Percentiles rank a stretch among this genome's conserved stretches.
Conservation (phyloP, 2,888 invertebrate genomes). For the Parelbella ahira region DNA sequence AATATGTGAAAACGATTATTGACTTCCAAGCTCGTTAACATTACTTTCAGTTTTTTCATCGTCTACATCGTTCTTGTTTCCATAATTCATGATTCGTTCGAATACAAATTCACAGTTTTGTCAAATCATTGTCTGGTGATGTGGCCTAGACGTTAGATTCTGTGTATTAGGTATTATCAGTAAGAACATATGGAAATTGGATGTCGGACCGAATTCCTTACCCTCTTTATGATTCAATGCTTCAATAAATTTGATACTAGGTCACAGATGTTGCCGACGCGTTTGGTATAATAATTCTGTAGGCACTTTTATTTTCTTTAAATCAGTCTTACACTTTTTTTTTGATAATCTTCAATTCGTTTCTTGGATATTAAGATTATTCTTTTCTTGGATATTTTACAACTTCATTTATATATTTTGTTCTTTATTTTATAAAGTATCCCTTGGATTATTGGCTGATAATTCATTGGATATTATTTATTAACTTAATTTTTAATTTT, state of each 20-base stretch:
- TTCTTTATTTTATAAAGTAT: conserved; percentile 31
- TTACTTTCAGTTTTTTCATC: conserved; percentile 16
- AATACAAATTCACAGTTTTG: conserved; percentile 26
- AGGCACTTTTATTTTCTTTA: too few species aligned
- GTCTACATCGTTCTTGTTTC: conserved; percentile 12
- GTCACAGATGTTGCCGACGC: conserved; percentile 22
- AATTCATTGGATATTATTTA: conserved; percentile 41
- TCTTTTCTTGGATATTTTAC: too few species aligned
- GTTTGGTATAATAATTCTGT: too few species aligned
- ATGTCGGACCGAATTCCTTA: conserved; percentile 11
- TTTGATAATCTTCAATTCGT: too few species aligned
- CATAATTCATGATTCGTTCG: conserved; percentile 23
- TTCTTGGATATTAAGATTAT: too few species aligned
- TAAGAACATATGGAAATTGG: conserved; percentile 21
- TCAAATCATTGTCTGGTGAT: conserved; percentile 30
- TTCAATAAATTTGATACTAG: conserved; percentile 19
- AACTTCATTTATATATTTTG: too few species aligned
- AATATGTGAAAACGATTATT: not conserved
- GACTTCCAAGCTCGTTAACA: conserved; percentile 13
- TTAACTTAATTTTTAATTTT: conserved; percentile 1
- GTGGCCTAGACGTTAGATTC: conserved; percentile 29
- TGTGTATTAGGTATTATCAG: conserved; percentile 9
- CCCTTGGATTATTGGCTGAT: conserved; percentile 53
- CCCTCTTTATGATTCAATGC: conserved; percentile 11
- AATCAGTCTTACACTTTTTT: too few species aligned